Base-by-base conservation (phyloP, 64 coral and sea anemone genomes). In the Montipora foliosa region DNA sequence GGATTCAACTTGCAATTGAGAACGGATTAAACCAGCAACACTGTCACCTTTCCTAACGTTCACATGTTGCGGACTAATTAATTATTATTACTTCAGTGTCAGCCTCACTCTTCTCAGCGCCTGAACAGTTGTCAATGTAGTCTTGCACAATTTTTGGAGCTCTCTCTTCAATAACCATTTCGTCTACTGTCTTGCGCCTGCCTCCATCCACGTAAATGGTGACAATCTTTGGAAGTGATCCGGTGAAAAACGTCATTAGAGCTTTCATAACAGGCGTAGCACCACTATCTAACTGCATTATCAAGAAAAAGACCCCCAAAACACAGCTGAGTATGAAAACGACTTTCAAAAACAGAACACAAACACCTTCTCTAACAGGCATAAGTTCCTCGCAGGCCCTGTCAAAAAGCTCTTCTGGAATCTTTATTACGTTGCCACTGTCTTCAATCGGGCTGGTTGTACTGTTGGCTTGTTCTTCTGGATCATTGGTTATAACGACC, bases 211-310 rank as follows among this genome's bases (percentile, higher is more conserved):
- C 6, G 57, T 60, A 82, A 17, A 82, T 82, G 11, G 53, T 55
- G 12, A 82, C 21, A 55, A 82, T 82, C 58, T 82, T 82, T 0
- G 79, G 57, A 64, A 82, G 25, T 25, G 79, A 82, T 82, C 53
- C 53, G 13, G 79, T 64, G 19, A 82, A 29, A 82, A 82, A 82
- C 1, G 57, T 82, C 17, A 44, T 5, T 2, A 82, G 14, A 44
- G 79, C 57, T 62, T 44, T 60, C 55, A 61, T 61, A 4, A 64
- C 10, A 37, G 79, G 79, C 1, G 79, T 82, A 6, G 79, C 57
- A 10, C 57, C 9, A 82, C 24, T 5, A 17, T 62, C 29, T 14
- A 62, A 13, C 52, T 1, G 3, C 57, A 82, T 60, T 16, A 58
- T 15, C 5, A 62, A 11, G 1, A 14, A 64, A 82, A 82, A 82